These are phyloP conservation scores for Dipodomys spectabilis DNA, from an alignment of 2,113 vertebrate genomes.

Conservation along the genomic window DNA sequence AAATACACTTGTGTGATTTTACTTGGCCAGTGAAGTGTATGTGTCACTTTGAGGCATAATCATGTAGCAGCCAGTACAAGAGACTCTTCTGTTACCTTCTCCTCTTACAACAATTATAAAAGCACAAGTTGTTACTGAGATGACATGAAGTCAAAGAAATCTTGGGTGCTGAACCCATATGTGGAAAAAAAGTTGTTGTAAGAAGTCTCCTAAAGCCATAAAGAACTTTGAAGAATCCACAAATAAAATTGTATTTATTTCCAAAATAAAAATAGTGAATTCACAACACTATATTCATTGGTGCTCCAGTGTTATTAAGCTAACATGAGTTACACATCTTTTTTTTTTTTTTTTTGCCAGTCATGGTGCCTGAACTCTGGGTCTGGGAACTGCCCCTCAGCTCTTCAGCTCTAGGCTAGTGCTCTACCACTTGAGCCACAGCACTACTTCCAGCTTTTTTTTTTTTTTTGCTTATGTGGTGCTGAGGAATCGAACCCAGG, in stretches of 20 bases:
- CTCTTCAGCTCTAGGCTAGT: too few relatives aligned
- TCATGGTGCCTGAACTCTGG: too few relatives aligned
- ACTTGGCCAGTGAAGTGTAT: slow-evolving; percentile 22
- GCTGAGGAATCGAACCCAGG: too few relatives aligned
- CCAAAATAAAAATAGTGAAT: neutral
- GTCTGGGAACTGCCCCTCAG: too few relatives aligned
- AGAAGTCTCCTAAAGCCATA: neutral
- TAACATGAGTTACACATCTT: too few relatives aligned
- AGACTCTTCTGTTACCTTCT: neutral
- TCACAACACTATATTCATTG: neutral
- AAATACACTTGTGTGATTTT: neutral
- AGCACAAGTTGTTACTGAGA: neutral
- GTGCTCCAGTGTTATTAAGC: neutral
- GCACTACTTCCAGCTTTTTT: too few relatives aligned
- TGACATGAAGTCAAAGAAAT: slow-evolving; percentile 2
- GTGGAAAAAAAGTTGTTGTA: slow-evolving; percentile 7
- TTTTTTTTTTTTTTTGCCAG: too few relatives aligned
- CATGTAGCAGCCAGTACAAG: neutral
- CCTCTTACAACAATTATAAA: neutral
- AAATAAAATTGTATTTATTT: slow-evolving; percentile 29
- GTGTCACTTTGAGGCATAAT: neutral
- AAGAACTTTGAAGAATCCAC: neutral
- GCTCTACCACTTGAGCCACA: too few relatives aligned
- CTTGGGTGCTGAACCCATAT: neutral
- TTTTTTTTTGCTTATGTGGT: too few relatives aligned